phyloP scores from a whole-genome alignment of 2,888 invertebrate genomes.

The Phengaris arion region DNA sequence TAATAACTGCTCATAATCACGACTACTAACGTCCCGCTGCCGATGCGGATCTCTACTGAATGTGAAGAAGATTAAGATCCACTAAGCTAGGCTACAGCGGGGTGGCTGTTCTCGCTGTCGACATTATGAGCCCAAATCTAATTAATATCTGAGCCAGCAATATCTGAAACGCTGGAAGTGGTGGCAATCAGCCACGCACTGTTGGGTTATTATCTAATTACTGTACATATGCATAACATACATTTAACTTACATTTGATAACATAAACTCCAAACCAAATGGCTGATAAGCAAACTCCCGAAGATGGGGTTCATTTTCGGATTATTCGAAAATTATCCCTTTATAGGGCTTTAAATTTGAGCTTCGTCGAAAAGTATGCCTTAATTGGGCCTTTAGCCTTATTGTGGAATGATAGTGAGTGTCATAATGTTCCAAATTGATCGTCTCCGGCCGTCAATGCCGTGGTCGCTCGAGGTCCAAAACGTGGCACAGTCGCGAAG shows the following conservation, averaged over 20 bases:
- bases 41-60: too few species aligned
- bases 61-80: too few species aligned
- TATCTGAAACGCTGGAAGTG: not conserved
- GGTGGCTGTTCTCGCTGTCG: not conserved
- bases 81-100: not conserved
- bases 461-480: constrained; percentile 3
- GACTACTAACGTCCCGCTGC: too few species aligned
- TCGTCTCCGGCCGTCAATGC: constrained; percentile 8
- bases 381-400: too few species aligned
- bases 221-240: not conserved
- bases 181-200: not conserved
- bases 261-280: not conserved
- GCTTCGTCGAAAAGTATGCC: not conserved
- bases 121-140: not conserved
- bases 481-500: constrained; percentile 1
- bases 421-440: constrained; percentile 14
- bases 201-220: not conserved
- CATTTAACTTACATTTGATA: not conserved
- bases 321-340: not conserved
- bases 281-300: too few species aligned
- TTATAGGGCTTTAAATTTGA: not conserved
- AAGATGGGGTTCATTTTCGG: not conserved
- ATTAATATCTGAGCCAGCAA: not conserved
- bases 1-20: too few species aligned
- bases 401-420: not conserved